Evolutionary conservation across 2,113 vertebrate species (phyloP), one percentile per base, ranked within the genome.

Genomic region (Recurvirostra avosetta): DNA sequence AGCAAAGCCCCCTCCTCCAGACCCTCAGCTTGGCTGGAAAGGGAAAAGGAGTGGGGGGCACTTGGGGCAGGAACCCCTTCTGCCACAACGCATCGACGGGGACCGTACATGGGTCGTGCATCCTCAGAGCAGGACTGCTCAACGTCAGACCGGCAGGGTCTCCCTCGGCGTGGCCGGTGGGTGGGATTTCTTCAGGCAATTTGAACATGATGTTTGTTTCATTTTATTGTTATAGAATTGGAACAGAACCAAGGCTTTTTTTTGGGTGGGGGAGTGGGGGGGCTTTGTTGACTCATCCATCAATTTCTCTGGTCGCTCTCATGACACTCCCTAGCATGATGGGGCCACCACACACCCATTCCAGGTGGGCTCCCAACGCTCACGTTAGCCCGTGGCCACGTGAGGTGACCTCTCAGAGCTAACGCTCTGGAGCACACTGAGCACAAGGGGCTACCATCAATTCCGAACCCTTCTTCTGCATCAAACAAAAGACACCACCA

Each of bases 101-200:
- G 15, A 27, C 2, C 1, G 66, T 13, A 43, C 16, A 6, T 10
- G 40, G 61, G 19, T 76, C 4, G 5, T 17, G 41, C 56, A 53
- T 18, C 23, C 22, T 49, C 3, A 2, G 40, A 68, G 67, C 0
- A 1, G 7, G 26, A 59, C 30, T 0, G 0, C 52, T 34, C 3
- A 0, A 30, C 3, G 10, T 5, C 32, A 19, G 26, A 36, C 17
- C 12, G 6, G 38, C 38, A 11, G 75, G 58, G 25, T 40, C 58
- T 66, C 59, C 55, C n/a, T 30, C 0, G 0, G 55, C 1, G 0
- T 6, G 0, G 2, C 71, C 32, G 67, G 9, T 9, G 67, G 86
- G 32, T 41, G 76, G 68, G 68, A 96, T 89, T 74, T 43, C 86
- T 71, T 34, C 65, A 78, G 83, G 68, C 65, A 74, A 40, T 10